Base-by-base conservation (phyloP, 2,888 invertebrate genomes). In the Caradrina clavipalpis region DNA sequence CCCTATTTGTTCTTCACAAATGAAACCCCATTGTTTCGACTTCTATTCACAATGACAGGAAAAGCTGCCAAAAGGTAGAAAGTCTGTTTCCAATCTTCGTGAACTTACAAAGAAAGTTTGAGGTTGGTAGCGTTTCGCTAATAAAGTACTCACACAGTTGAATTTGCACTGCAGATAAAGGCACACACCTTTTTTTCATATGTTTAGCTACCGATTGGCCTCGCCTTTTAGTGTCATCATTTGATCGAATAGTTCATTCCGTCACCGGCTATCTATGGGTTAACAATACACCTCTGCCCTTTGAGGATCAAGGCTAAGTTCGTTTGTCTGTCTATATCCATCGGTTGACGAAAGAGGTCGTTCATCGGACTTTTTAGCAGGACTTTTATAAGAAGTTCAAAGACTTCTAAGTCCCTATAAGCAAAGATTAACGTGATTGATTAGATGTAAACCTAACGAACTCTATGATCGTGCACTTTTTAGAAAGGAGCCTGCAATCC, bases 361-460 rank as follows among this genome's bases (percentile, higher is more conserved):
- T 17, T 63, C 80, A 78, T 76, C 49, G 5, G 17, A n/a, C 45
- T 47, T 47, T 22, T 47, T 22, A 21, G 22, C 39, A 59, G 50
- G 11, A 71, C 49, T 78, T 71, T 59, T 57, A 64, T 39, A 47
- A 31, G 42, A 78, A 61, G 50, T 19, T 35, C 45, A 45, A 62
- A 21, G 13, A 58, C 22, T 69, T 78, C 45, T 13, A 57, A 82
- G 73, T 86, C 82, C 80, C 72, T 78, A 70, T 58, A 56, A 26
- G 35, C 22, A 63, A 72, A 77, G 76, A 82, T 84, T 73, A 69
- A 74, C 69, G 68, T 81, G 83, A 85, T 77, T 73, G 83, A 87
- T 83, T 76, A 68, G 63, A 66, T 68, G 61, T 63, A 76, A 68
- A 54, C 72, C 50, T 75, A 58, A 71, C 71, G 55, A 56, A 67